Percentiles rank a stretch among this genome's conserved stretches.
phyloP scores from a whole-genome alignment of 2,888 invertebrate species.

The Torymus auratus region DNA sequence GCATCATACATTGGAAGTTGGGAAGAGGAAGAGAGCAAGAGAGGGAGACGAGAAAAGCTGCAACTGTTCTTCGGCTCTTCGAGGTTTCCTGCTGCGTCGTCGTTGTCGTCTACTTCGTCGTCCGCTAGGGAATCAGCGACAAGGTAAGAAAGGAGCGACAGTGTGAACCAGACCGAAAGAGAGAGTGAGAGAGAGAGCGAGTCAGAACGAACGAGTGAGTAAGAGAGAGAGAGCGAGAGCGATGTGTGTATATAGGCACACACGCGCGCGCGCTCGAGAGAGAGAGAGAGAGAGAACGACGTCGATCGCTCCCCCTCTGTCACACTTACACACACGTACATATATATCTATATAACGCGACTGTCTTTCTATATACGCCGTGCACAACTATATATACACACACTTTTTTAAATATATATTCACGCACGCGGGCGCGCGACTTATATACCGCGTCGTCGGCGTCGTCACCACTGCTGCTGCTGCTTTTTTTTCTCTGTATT shows the following conservation, averaged over 20 bases:
- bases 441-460: not conserved
- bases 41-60: slow-evolving; percentile 64
- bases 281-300: not conserved
- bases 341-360: not conserved
- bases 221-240: too few species aligned
- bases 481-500: not conserved
- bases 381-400: not conserved
- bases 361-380: too few species aligned
- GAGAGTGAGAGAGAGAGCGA: too few species aligned
- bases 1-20: too few species aligned
- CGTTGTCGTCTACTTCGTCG: slow-evolving; percentile 60
- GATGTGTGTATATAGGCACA: too few species aligned
- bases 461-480: slow-evolving; percentile 4
- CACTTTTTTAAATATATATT: not conserved
- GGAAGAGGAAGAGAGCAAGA: not conserved
- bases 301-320: not conserved
- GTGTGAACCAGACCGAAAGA: not conserved
- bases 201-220: too few species aligned
- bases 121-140: slow-evolving; percentile 61
- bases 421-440: not conserved
- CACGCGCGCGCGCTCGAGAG: not conserved
- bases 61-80: slow-evolving; percentile 73
- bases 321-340: slow-evolving; percentile 8
- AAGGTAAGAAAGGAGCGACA: slow-evolving; percentile 62
- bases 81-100: slow-evolving; percentile 66